Percentiles rank a stretch among this genome's conserved stretches.
Evolutionary conservation across 2,888 invertebrate genomes (phyloP).

Genomic region (Digitonthophagus gazella): DNA sequence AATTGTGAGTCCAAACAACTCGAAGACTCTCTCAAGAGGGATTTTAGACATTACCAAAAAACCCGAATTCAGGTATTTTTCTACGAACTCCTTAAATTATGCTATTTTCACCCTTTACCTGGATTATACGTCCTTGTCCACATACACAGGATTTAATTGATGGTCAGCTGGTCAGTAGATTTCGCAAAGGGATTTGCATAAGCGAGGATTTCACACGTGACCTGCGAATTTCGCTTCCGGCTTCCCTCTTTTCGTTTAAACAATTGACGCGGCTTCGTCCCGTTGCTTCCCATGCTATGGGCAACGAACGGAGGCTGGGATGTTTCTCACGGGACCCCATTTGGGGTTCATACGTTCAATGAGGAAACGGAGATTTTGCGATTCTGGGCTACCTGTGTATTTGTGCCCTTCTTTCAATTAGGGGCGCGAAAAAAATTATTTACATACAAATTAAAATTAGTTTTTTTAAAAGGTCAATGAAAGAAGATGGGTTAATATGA

Average conservation of each 20-base stretch:
- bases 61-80: neutral
- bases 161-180: neutral
- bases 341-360: neutral
- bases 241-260: neutral
- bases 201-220: neutral
- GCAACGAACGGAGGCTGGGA: neutral
- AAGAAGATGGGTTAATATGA: too few relatives aligned
- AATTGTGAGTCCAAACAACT: neutral
- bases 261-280: neutral
- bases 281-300: neutral
- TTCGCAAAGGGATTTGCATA: neutral
- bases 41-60: too few relatives aligned
- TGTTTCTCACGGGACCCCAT: neutral
- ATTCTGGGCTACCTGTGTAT: neutral
- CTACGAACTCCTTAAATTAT: neutral
- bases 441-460: neutral
- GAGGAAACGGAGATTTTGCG: neutral
- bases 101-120: neutral
- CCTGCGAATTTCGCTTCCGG: neutral
- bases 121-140: too few relatives aligned
- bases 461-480: too few relatives aligned
- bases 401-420: neutral
- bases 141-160: too few relatives aligned
- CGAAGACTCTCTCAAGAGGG: neutral
- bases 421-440: neutral